These are phyloP conservation scores for Ophiodon elongatus DNA, from an alignment of 2,113 vertebrate genomes.

Conservation along the genomic window DNA sequence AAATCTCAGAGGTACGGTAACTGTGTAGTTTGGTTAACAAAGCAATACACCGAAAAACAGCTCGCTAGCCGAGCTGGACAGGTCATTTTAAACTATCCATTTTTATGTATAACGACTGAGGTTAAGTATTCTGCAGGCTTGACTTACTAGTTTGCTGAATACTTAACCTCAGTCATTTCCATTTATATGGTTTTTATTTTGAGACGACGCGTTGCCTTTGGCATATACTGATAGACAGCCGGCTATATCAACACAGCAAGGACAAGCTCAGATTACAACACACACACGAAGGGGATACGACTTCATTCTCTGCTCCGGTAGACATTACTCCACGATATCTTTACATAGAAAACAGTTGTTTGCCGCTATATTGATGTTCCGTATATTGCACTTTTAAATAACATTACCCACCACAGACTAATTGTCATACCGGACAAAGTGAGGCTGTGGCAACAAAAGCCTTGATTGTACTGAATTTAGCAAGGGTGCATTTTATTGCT, in stretches of 20 bases:
- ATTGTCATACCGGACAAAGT: neutral
- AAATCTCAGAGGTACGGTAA: neutral
- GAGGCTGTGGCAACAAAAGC: neutral
- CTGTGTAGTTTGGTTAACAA: neutral
- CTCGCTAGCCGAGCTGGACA: neutral
- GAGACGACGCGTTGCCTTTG: neutral
- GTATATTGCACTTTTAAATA: neutral
- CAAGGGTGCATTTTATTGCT: neutral
- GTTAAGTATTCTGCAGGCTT: too few species aligned
- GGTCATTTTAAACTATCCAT: neutral
- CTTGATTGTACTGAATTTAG: neutral
- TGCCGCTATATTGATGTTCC: too few species aligned
- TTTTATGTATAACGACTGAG: too few species aligned
- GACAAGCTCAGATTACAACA: too few species aligned
- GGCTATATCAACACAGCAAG: too few species aligned
- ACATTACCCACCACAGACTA: neutral
- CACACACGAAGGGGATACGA: too few species aligned
- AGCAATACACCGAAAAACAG: too few species aligned
- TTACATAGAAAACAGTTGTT: too few species aligned
- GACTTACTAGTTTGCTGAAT: neutral
- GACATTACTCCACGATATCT: too few species aligned
- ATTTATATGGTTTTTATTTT: neutral
- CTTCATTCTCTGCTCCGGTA: too few species aligned
- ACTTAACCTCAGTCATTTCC: neutral
- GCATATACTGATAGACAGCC: neutral